Evolutionary conservation across 2,113 vertebrate genomes (phyloP).

Genomic region (Rhineura floridana): DNA sequence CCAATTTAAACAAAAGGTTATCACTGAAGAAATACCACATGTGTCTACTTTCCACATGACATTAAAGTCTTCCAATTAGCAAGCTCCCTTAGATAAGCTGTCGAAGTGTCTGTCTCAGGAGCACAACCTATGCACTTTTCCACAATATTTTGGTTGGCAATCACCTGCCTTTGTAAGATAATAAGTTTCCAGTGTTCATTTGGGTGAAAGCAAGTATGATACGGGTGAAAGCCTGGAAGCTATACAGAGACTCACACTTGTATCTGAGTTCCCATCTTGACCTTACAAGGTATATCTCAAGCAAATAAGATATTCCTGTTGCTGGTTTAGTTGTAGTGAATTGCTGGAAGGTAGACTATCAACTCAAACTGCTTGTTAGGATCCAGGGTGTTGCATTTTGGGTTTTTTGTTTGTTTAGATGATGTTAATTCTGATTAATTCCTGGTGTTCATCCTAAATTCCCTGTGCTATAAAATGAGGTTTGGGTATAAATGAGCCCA

Average conservation of each 20-base stretch:
- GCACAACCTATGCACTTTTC: neutral
- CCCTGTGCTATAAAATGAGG: no score
- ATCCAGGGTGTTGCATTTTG: no score
- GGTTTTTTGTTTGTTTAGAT: no score
- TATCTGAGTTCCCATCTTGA: neutral
- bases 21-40: neutral
- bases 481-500: no score
- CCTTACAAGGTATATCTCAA: neutral
- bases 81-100: neutral
- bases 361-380: neutral
- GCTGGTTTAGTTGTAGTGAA: neutral
- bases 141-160: constrained; percentile 5
- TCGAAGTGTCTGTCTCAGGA: neutral
- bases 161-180: neutral
- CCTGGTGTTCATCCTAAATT: no score
- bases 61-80: constrained; percentile 18
- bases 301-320: neutral
- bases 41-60: neutral
- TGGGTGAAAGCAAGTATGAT: neutral
- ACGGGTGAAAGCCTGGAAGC: neutral
- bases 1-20: neutral
- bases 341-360: neutral
- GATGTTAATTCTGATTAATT: no score
- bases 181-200: neutral
- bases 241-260: neutral